phyloP scores from a whole-genome alignment of 2,113 vertebrate genomes.

The Aleadryas rufinucha region DNA sequence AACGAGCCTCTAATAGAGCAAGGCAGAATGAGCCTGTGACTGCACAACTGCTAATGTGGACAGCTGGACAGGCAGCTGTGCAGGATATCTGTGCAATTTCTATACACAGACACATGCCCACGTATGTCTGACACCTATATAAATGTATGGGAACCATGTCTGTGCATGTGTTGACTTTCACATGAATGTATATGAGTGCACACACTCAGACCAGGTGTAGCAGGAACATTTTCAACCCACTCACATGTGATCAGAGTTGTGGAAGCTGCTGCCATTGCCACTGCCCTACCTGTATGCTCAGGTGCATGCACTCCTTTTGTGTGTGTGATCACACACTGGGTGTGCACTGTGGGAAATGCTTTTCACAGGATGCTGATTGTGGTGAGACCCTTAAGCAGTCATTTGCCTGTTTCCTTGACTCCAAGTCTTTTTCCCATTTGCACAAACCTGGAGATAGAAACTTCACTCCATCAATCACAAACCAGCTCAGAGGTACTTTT shows the following conservation, averaged over 20 bases:
- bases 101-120: neutral
- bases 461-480: constrained; percentile 7
- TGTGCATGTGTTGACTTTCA: neutral
- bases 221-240: neutral
- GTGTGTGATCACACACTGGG: neutral
- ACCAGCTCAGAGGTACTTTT: constrained; percentile 54
- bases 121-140: neutral
- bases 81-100: neutral
- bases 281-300: neutral
- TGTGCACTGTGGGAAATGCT: neutral
- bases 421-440: neutral
- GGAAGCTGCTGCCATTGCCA: neutral
- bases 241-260: neutral
- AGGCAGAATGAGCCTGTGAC: neutral
- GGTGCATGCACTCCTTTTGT: neutral
- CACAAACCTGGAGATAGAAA: neutral
- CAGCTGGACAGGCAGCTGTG: neutral
- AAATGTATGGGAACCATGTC: neutral
- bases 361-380: neutral
- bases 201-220: neutral
- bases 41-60: neutral
- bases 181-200: neutral
- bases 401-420: neutral
- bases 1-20: neutral
- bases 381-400: neutral